phyloP scores from a whole-genome alignment of 2,888 invertebrate genomes.

The Fabriciana adippe region DNA sequence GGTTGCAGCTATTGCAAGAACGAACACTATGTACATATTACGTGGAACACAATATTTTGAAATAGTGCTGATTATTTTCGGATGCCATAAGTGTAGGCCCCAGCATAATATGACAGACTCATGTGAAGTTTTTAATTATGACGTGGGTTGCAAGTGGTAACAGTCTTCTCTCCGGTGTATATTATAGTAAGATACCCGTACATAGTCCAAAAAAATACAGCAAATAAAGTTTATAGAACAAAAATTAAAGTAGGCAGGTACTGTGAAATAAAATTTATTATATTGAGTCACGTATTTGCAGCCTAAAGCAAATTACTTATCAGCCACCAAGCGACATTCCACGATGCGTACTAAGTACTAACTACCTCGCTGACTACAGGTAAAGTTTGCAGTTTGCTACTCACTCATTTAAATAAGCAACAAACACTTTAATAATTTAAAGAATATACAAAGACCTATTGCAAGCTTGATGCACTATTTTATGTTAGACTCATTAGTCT shows the following conservation, averaged over 20 bases:
- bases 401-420: conserved; percentile 9
- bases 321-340: conserved; percentile 71
- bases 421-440: no score
- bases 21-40: conserved; percentile 35
- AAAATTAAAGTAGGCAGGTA: background rate
- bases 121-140: conserved; percentile 29
- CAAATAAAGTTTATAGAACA: no score
- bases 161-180: conserved; percentile 15
- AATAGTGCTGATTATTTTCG: conserved; percentile 30
- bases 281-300: conserved; percentile 67
- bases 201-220: no score
- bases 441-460: background rate
- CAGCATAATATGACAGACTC: conserved; percentile 1
- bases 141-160: conserved; percentile 35
- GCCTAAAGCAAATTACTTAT: conserved; percentile 71
- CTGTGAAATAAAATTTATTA: conserved; percentile 33
- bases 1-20: conserved; percentile 36
- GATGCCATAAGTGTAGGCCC: conserved; percentile 19
- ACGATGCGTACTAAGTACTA: conserved; percentile 45
- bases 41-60: conserved; percentile 33
- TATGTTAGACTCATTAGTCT: background rate
- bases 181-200: background rate
- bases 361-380: conserved; percentile 47
- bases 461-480: background rate
- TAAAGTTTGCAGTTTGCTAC: conserved; percentile 49